These are phyloP conservation scores for Periophthalmus modestus DNA, from an alignment of 2,113 vertebrate genomes.

Conservation along the genomic window DNA sequence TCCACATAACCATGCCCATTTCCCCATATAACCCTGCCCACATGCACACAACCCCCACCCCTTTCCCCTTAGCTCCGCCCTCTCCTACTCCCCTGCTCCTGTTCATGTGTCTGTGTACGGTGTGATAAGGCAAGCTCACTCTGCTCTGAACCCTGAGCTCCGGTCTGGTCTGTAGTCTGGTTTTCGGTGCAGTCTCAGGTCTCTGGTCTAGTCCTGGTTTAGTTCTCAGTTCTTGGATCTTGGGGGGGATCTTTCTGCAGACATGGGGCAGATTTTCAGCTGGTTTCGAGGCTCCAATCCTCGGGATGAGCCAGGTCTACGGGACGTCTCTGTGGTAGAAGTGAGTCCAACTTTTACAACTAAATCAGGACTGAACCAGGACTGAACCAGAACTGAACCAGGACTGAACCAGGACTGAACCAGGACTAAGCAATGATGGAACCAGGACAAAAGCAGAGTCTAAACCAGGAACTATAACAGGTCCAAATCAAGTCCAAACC, in stretches of 20 bases:
- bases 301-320: neutral
- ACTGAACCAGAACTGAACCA: neutral
- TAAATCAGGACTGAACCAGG: neutral
- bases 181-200: neutral
- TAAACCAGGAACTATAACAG: too few species aligned
- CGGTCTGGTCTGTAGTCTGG: neutral
- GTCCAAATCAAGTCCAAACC: neutral
- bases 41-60: too few species aligned
- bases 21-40: neutral
- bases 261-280: conserved; percentile 1
- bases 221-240: neutral
- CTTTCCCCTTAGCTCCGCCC: too few species aligned
- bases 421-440: neutral
- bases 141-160: neutral
- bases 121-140: neutral
- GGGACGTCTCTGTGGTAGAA: neutral
- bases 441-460: neutral
- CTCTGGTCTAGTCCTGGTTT: neutral
- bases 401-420: neutral
- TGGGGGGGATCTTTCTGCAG: neutral
- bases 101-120: neutral
- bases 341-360: neutral
- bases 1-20: neutral
- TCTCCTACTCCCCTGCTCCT: neutral
- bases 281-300: neutral